phyloP scores from a whole-genome alignment of 2,113 vertebrate genomes.

The Scomber japonicus region DNA sequence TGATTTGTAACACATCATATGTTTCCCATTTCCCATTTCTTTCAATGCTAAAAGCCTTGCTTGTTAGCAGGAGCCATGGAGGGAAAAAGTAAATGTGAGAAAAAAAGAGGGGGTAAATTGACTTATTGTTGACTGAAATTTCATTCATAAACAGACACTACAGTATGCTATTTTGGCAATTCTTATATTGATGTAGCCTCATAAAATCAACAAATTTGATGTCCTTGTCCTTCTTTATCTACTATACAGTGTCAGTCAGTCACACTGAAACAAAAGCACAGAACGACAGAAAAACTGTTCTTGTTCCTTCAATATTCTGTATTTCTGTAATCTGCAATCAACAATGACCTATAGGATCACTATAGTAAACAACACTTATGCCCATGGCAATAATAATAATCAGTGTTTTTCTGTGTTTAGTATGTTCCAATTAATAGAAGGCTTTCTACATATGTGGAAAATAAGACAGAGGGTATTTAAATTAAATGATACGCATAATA shows the following conservation, averaged over 20 bases:
- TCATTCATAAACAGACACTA: constrained; percentile 34
- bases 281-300: background rate
- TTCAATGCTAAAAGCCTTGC: constrained; percentile 7
- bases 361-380: background rate
- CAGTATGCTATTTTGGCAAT: constrained; percentile 34
- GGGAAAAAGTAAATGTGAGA: background rate
- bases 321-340: background rate
- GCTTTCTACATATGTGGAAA: too few relatives aligned
- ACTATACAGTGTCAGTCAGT: background rate
- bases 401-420: too few relatives aligned
- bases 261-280: background rate
- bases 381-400: too few relatives aligned
- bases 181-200: constrained; percentile 7
- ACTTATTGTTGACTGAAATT: constrained; percentile 50
- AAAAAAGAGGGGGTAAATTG: constrained; percentile 3
- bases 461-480: too few relatives aligned
- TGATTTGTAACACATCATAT: constrained; percentile 1
- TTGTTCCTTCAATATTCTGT: background rate
- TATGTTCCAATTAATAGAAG: too few relatives aligned
- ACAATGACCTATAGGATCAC: background rate
- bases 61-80: background rate
- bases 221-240: background rate
- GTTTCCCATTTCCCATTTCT: background rate
- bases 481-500: too few relatives aligned
- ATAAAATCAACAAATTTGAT: constrained; percentile 31